Evolutionary conservation across 2,888 invertebrate species (phyloP).

Genomic region (Drosophila paranaensis): DNA sequence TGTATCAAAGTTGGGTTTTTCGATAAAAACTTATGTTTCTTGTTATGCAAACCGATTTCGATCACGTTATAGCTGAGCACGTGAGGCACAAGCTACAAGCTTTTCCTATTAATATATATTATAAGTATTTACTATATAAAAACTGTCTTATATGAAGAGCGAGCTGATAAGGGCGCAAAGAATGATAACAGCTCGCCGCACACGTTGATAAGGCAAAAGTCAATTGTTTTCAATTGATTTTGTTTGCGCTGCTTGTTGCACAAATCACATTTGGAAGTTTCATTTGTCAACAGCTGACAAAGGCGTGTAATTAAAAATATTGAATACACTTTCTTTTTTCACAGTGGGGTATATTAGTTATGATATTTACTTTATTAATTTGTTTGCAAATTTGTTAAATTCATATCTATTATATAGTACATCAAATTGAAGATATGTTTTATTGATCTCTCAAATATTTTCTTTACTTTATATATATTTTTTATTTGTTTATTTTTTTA

Average conservation of each 20-base stretch:
- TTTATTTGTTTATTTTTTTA: not conserved
- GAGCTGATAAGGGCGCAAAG: conserved; percentile 25
- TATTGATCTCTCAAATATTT: not conserved
- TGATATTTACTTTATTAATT: too few species aligned
- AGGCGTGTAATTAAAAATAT: conserved; percentile 13
- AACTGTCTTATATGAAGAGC: conserved; percentile 5
- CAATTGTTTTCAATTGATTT: conserved; percentile 28
- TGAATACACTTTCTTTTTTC: not conserved
- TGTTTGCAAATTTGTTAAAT: too few species aligned
- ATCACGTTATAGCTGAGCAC: conserved; percentile 28
- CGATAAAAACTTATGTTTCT: not conserved
- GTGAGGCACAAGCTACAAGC: conserved; percentile 22
- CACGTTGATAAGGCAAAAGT: conserved; percentile 31
- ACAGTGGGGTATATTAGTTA: not conserved
- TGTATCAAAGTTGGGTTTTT: not conserved
- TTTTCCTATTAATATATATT: not conserved
- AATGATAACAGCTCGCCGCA: conserved; percentile 10
- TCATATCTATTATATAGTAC: not conserved
- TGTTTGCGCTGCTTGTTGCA: conserved; percentile 10
- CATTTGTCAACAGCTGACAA: conserved; percentile 2
- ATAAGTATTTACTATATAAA: not conserved
- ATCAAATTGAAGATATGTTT: not conserved
- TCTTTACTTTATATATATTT: not conserved
- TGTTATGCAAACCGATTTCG: conserved; percentile 16
- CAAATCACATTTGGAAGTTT: conserved; percentile 19